Percentiles rank a stretch among this genome's conserved stretches.
These are phyloP conservation scores for Potamarius usumacintae DNA, from an alignment of 2,113 vertebrate species.

Conservation along the genomic window DNA sequence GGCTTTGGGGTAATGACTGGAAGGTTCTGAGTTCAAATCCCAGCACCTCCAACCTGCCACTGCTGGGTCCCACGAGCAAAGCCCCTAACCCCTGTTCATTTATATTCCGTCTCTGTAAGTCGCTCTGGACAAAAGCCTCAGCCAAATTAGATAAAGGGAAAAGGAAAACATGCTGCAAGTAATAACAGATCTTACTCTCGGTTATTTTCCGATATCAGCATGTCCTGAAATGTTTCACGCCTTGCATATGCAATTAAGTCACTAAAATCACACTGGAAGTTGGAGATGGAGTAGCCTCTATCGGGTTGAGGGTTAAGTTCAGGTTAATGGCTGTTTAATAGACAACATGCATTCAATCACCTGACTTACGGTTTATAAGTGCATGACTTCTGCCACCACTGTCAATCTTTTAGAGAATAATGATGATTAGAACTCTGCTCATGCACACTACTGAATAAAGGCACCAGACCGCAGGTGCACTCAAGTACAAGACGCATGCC, in stretches of 20 bases:
- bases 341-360: background rate
- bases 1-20: background rate
- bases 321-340: background rate
- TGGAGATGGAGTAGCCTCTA: background rate
- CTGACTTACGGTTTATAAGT: background rate
- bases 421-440: background rate
- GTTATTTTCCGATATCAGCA: background rate
- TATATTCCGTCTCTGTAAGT: background rate
- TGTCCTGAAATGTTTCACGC: background rate
- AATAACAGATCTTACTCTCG: background rate
- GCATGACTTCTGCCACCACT: background rate
- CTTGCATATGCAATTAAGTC: background rate
- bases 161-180: background rate
- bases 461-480: background rate
- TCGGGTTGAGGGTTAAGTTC: background rate
- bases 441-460: background rate
- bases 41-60: background rate
- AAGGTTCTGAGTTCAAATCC: background rate
- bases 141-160: background rate
- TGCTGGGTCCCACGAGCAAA: background rate
- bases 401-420: background rate
- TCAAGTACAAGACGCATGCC: background rate
- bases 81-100: background rate
- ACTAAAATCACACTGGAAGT: background rate
- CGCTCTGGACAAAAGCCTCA: background rate